Evolutionary conservation across 2,888 invertebrate genomes (phyloP).

Genomic region (Xylophagus ater): DNA sequence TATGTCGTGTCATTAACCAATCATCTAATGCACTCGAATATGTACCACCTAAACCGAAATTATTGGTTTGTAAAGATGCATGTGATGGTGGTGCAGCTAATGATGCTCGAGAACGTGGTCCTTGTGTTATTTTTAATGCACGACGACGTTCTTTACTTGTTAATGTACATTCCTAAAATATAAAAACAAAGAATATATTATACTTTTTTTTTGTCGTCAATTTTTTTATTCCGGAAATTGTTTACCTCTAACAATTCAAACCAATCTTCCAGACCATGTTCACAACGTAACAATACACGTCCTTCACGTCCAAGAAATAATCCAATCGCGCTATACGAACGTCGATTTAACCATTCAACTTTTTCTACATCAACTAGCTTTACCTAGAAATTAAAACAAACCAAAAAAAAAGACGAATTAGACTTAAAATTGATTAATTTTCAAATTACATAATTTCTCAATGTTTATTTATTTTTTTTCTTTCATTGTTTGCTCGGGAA

Average conservation of each 20-base stretch:
- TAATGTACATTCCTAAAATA: constrained; percentile 46
- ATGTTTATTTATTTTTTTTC: too few relatives aligned
- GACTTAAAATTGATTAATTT: neutral
- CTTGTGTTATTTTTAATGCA: constrained; percentile 43
- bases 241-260: constrained; percentile 49
- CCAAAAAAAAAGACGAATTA: constrained; percentile 12
- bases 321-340: constrained; percentile 51
- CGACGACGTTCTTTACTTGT: constrained; percentile 51
- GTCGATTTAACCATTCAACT: constrained; percentile 54
- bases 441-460: neutral
- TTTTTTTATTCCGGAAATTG: too few relatives aligned
- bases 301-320: constrained; percentile 44
- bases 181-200: constrained; percentile 14
- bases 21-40: constrained; percentile 45
- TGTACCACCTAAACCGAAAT: constrained; percentile 35
- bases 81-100: constrained; percentile 38
- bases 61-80: constrained; percentile 34
- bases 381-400: constrained; percentile 37
- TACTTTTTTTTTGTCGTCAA: too few relatives aligned
- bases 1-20: constrained; percentile 43
- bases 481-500: too few relatives aligned
- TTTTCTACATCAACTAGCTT: constrained; percentile 52
- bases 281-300: constrained; percentile 35
- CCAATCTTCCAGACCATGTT: constrained; percentile 53
- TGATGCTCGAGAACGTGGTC: constrained; percentile 36